Conservation (phyloP, 1,140 invertebrate species). For the Listronotus oregonensis region DNA sequence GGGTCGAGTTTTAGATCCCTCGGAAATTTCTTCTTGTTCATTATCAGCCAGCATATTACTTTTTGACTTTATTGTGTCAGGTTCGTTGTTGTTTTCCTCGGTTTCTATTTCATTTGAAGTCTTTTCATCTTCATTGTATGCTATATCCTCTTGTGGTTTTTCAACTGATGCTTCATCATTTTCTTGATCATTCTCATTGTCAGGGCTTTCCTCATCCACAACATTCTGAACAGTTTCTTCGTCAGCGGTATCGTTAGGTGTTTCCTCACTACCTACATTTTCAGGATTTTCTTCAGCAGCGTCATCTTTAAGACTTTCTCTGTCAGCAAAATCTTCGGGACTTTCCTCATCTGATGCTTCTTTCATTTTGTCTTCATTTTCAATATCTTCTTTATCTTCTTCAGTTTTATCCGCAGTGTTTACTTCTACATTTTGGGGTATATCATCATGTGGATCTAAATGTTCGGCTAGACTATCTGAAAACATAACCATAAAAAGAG, state of each 20-base stretch:
- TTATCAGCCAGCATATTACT: conserved; percentile 16
- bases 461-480: no score
- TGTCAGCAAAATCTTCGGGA: conserved; percentile 27
- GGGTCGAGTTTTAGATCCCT: neutral
- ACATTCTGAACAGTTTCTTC: conserved; percentile 18
- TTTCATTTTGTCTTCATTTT: conserved; percentile 32
- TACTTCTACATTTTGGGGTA: neutral
- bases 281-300: conserved; percentile 21
- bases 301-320: conserved; percentile 37
- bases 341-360: conserved; percentile 34
- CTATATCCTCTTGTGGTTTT: conserved; percentile 36
- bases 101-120: conserved; percentile 43
- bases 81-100: conserved; percentile 40
- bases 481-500: no score
- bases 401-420: neutral
- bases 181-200: conserved; percentile 44
- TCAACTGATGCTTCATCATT: conserved; percentile 40
- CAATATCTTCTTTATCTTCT: conserved; percentile 9
- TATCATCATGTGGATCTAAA: no score
- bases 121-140: conserved; percentile 8
- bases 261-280: conserved; percentile 43
- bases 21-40: conserved; percentile 23
- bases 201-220: conserved; percentile 47
- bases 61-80: conserved; percentile 37
- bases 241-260: conserved; percentile 28